Percentiles rank a stretch among this genome's conserved stretches.
Evolutionary conservation across 2,888 invertebrate genomes (phyloP).

Genomic region (Omphaloscelis lunosa): DNA sequence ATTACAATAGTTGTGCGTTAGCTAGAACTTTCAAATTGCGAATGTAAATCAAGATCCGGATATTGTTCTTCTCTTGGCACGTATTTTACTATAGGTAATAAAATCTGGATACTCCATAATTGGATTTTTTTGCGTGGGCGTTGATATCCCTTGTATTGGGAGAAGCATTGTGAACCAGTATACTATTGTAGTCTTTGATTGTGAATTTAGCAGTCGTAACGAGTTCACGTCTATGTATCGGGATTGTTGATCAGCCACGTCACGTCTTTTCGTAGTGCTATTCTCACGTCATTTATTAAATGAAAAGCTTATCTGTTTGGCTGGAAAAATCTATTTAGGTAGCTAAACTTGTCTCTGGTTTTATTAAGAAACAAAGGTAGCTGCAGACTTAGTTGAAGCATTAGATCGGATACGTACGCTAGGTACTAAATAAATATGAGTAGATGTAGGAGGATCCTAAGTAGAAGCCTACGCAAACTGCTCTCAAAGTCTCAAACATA

Average conservation of each 20-base stretch:
- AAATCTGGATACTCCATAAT: background rate
- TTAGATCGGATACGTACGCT: background rate
- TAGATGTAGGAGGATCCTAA: constrained; percentile 1
- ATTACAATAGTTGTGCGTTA: constrained; percentile 22
- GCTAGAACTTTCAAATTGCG: constrained; percentile 42
- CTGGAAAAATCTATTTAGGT: background rate
- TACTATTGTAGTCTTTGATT: too few relatives aligned
- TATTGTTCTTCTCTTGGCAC: background rate
- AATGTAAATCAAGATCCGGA: constrained; percentile 31
- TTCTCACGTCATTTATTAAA: background rate
- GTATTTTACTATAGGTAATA: constrained; percentile 6
- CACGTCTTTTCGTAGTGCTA: background rate
- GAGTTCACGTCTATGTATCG: background rate
- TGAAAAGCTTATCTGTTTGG: background rate
- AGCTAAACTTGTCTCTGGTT: background rate
- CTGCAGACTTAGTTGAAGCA: background rate
- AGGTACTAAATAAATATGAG: background rate
- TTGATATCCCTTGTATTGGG: background rate
- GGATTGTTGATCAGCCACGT: too few relatives aligned
- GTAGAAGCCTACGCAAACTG: constrained; percentile 16
- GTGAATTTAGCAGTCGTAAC: background rate
- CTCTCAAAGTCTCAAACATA: background rate
- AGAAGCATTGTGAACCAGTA: too few relatives aligned
- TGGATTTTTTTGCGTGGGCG: background rate
- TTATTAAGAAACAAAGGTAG: background rate